Percentiles rank a stretch among this genome's conserved stretches.
Conservation (phyloP, 2,113 vertebrate species). For the Hemiprocne comata region DNA sequence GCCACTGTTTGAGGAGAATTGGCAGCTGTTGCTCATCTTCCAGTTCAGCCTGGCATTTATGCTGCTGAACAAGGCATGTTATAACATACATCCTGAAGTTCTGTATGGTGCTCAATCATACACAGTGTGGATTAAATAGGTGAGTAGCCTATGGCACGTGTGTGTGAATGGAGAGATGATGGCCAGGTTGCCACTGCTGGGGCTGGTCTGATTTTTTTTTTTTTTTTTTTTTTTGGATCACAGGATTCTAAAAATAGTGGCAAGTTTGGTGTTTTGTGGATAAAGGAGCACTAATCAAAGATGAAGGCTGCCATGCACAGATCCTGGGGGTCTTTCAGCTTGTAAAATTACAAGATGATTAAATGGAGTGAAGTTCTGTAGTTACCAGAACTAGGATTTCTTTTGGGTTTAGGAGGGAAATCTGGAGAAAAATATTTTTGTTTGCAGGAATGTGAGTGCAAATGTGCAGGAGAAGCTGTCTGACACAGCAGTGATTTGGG, state of each 20-base stretch:
- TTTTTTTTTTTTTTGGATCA: neutral
- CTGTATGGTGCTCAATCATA: too few relatives aligned
- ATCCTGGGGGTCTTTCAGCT: neutral
- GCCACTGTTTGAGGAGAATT: neutral
- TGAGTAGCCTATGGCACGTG: neutral
- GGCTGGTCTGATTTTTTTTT: neutral
- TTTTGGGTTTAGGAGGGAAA: neutral
- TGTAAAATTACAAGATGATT: neutral
- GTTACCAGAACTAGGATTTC: neutral
- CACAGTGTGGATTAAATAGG: rapidly evolving
- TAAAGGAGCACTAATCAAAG: neutral
- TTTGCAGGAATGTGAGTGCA: neutral
- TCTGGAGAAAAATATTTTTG: neutral
- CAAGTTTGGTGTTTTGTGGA: neutral
- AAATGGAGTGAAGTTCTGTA: neutral
- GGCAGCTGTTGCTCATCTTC: neutral
- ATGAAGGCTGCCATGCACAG: neutral
- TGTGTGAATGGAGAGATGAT: neutral
- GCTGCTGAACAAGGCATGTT: neutral
- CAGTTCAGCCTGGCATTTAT: neutral
- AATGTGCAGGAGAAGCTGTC: neutral
- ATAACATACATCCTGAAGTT: neutral
- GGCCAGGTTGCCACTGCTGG: neutral
- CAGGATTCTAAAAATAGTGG: neutral
- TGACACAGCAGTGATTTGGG: neutral